Evolutionary conservation across 2,888 invertebrate genomes (phyloP), one percentile per base, ranked within the genome.

Genomic region (Meiosimyza platycephala): DNA sequence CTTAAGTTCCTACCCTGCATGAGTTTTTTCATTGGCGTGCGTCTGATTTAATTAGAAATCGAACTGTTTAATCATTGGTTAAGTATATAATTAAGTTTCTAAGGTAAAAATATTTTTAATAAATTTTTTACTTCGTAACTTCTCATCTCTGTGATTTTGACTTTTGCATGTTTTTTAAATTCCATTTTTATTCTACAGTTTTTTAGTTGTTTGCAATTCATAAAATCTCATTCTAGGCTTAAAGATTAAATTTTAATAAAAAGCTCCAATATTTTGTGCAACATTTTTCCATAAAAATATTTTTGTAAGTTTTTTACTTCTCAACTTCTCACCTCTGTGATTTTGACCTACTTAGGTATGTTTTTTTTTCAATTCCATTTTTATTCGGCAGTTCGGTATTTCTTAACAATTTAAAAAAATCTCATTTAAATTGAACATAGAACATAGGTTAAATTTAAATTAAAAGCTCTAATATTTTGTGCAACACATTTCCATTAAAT

Each of bases 401-500:
- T 57, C 11, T 28, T 28, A 57, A 28, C 28, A 28, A 47, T 63
- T 63, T 18, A 48, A 47, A 40, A 16, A 48, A 48, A 63, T 63
- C 63, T 63, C 63, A 63, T 63, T 63, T 48, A 63, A 40, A 63
- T 40, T 40, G 5, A n/a, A 15, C 40, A 15, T 40, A 40, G 11
- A 47, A 63, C 11, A 47, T 48, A 63, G n/a, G 18, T 63, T 63
- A 48, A 7, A 16, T 47, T 48, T 62, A 2, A n/a, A 47, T 40
- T 47, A 48, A 47, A 33, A 47, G 40, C 48, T 48, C 16, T 18
- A 62, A 63, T 47, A 63, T 48, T 28, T 18, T 16, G 40, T 63
- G 63, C 63, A 63, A 63, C 13, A 62, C 62, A 62, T 62, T 62
- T 62, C 62, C 62, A 62, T 40, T 62, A 15, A 6, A 40, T 13